Conservation (phyloP, 2,888 invertebrate species). For the Lycocerus yunnanus region DNA sequence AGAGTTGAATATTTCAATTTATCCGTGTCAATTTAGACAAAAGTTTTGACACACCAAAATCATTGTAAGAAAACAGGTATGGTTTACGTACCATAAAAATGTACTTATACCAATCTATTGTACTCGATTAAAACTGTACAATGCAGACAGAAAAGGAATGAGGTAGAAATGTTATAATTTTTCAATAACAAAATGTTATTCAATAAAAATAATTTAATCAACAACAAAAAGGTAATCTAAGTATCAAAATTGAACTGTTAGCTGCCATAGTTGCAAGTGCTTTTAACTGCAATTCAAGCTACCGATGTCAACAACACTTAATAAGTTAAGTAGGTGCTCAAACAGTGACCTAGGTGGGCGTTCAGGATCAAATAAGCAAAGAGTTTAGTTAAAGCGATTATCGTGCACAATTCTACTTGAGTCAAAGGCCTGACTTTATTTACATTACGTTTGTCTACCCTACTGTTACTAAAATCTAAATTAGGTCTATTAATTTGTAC, state of each 20-base stretch:
- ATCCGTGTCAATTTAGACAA: too few species aligned
- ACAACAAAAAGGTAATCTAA: neutral
- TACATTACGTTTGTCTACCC: conserved; percentile 6
- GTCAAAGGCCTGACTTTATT: neutral
- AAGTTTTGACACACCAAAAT: too few species aligned
- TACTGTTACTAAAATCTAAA: neutral
- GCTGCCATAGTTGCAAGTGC: neutral
- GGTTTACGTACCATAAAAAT: too few species aligned
- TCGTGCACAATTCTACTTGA: conserved; percentile 4
- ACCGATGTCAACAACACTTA: neutral
- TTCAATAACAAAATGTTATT: neutral
- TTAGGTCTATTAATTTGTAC: conserved; percentile 38
- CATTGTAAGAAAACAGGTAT: too few species aligned
- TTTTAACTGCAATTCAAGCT: neutral
- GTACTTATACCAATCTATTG: too few species aligned
- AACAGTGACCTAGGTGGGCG: neutral
- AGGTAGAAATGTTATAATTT: neutral
- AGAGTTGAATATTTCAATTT: too few species aligned
- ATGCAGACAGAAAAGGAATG: neutral
- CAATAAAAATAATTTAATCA: neutral
- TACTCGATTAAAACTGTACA: too few species aligned
- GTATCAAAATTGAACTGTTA: neutral
- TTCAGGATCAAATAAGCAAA: conserved; percentile 7
- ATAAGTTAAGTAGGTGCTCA: neutral
- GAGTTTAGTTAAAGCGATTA: neutral